Base-by-base conservation (phyloP, 1,140 invertebrate species). In the Steinernema khuongi region DNA sequence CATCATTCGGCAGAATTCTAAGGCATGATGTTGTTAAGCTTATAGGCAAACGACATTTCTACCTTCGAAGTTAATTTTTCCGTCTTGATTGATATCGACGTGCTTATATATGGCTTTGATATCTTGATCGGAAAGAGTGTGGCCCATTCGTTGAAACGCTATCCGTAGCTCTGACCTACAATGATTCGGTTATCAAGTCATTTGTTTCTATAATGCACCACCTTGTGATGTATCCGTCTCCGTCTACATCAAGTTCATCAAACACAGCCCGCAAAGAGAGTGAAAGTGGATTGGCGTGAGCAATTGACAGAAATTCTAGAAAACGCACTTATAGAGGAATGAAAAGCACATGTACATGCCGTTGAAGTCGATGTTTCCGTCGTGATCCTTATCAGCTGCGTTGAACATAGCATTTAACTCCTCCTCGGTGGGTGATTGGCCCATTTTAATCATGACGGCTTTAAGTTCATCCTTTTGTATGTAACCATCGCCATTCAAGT, bases 51-150 rank as follows among this genome's bases (percentile, higher is more conserved):
- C 41, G 44, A 28, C 29, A 18, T 4, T 26, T 31, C 67, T 41
- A 83, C 81, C 82, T 74, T 79, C 68, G 77, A 84, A 84, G 36
- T 84, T 84, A 60, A 84, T 84, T 75, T 85, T 85, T 67, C 83
- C 83, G 71, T 84, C 83, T n/a, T 80, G 75, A 70, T 84, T 84
- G 33, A 77, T 71, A 67, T 84, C 82, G n/a, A 83, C 82, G 68
- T 85, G 83, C 67, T 82, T 82, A 68, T 84, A 84, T 67, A 84
- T 84, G 1, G 83, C 83, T 50, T 84, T 84, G 60, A 84, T 84
- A n/a, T 84, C 83, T 68, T 82, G 77, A 68, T 84, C 83, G 22
- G 74, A 77, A 1, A 84, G 71, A 19, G 67, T 68, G 71, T 83
- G 83, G 18, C 82, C 82, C 82, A 84, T 84, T 75, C 81, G 70